phyloP scores from a whole-genome alignment of 23 tunicate genomes.

The Aplidium turbinatum region DNA sequence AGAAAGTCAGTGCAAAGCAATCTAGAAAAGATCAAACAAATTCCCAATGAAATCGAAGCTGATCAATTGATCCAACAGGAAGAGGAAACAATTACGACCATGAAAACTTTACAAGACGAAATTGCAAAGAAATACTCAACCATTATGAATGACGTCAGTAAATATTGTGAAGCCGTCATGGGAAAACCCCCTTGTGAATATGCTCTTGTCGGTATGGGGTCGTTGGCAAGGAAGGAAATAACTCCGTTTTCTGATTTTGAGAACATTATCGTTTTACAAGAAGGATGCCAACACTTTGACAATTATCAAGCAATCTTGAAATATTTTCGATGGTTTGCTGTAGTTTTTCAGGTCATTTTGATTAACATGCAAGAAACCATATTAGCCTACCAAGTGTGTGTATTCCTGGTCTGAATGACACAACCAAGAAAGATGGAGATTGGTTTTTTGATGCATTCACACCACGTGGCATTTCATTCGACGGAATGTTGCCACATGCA shows the following conservation, averaged over 20 bases:
- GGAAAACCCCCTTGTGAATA: slow-evolving; percentile 47
- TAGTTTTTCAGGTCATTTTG: slow-evolving; percentile 34
- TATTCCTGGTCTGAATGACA: slow-evolving; percentile 33
- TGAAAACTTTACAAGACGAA: slow-evolving; percentile 7
- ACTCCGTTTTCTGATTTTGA: slow-evolving; percentile 70
- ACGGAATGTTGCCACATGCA: slow-evolving; percentile 51
- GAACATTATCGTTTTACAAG: slow-evolving; percentile 38
- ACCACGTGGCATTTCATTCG: slow-evolving; percentile 38
- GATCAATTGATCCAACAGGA: too few species aligned
- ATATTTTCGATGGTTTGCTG: slow-evolving; percentile 48
- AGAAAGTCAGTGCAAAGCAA: too few species aligned
- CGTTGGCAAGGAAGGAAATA: slow-evolving; percentile 52
- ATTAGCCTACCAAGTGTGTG: slow-evolving; percentile 12
- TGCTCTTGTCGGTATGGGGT: slow-evolving; percentile 54
- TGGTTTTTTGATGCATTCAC: slow-evolving; percentile 52
- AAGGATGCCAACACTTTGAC: not conserved
- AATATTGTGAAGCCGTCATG: slow-evolving; percentile 18
- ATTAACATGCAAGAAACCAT: slow-evolving; percentile 42
- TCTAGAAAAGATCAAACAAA: too few species aligned
- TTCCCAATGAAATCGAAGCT: too few species aligned
- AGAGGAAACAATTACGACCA: not conserved
- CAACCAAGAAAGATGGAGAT: not conserved
- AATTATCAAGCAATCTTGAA: slow-evolving; percentile 14
- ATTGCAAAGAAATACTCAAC: slow-evolving; percentile 17
- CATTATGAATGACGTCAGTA: slow-evolving; percentile 29